Conservation (phyloP, 2,797 vertebrate species). For the Takifugu rubripes region DNA sequence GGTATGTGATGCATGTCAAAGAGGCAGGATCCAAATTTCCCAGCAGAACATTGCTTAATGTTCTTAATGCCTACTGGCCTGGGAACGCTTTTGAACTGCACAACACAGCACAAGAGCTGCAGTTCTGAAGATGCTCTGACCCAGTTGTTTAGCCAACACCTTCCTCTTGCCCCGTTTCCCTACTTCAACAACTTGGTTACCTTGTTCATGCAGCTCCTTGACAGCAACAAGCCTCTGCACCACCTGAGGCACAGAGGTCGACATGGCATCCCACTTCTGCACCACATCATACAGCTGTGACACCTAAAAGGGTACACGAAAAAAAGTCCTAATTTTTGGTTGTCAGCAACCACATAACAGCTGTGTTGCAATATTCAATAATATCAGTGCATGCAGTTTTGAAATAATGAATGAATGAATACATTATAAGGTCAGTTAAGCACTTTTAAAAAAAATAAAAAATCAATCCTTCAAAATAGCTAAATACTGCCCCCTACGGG, state of each 20-base stretch:
- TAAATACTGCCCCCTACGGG: background rate
- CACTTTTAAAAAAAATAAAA: background rate
- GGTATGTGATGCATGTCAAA: slow-evolving; percentile 22
- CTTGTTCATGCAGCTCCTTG: slow-evolving; percentile 92
- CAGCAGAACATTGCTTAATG: background rate
- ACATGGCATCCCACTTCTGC: slow-evolving; percentile 89
- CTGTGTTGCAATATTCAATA: background rate
- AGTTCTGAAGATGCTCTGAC: too few species aligned
- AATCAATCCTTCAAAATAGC: background rate
- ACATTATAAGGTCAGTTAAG: background rate
- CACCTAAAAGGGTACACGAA: slow-evolving; percentile 66
- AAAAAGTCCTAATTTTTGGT: too few species aligned
- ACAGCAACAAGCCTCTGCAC: slow-evolving; percentile 87
- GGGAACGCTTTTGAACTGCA: too few species aligned
- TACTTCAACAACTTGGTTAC: slow-evolving; percentile 52
- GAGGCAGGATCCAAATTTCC: slow-evolving; percentile 29
- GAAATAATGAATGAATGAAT: background rate
- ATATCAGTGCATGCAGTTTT: too few species aligned
- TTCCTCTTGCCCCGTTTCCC: slow-evolving; percentile 2
- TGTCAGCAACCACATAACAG: too few species aligned
- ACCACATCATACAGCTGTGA: slow-evolving; percentile 86
- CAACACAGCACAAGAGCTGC: too few species aligned
- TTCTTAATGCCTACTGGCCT: too few species aligned
- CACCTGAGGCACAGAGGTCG: slow-evolving; percentile 85
- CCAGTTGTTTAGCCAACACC: background rate